Conservation (phyloP, 2,888 invertebrate species). For the Sinotaia quadrata region DNA sequence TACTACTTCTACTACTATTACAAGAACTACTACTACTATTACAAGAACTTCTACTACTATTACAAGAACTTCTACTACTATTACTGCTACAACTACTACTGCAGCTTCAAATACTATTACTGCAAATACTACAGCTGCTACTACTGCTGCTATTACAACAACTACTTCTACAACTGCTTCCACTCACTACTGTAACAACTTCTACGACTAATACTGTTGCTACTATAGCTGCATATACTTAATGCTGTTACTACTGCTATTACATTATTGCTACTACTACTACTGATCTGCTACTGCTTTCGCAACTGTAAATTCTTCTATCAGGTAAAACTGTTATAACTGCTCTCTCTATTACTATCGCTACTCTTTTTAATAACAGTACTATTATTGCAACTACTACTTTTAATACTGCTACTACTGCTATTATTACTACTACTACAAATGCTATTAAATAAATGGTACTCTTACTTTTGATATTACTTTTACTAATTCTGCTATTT, state of each 20-base stretch:
- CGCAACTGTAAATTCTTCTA: no score
- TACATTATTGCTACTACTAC: not conserved
- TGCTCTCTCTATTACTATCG: no score
- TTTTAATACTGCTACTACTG: no score
- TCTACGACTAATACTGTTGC: not conserved
- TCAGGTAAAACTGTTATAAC: no score
- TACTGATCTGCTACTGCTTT: no score
- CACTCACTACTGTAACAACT: not conserved
- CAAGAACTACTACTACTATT: not conserved
- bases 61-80: slow-evolving; percentile 17
- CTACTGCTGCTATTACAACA: not conserved
- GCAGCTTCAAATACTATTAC: slow-evolving; percentile 15
- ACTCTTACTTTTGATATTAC: no score
- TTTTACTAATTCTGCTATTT: no score
- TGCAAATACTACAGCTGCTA: slow-evolving; percentile 14
- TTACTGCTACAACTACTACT: slow-evolving; percentile 19
- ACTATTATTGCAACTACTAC: no score
- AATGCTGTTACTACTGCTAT: not conserved
- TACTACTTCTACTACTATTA: not conserved
- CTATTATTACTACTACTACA: no score
- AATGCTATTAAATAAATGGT: no score
- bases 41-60: slow-evolving; percentile 17
- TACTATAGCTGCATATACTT: not conserved
- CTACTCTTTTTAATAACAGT: no score
- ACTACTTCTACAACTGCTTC: not conserved